Conservation (phyloP, 2,888 invertebrate species). For the Catonia carolina region DNA sequence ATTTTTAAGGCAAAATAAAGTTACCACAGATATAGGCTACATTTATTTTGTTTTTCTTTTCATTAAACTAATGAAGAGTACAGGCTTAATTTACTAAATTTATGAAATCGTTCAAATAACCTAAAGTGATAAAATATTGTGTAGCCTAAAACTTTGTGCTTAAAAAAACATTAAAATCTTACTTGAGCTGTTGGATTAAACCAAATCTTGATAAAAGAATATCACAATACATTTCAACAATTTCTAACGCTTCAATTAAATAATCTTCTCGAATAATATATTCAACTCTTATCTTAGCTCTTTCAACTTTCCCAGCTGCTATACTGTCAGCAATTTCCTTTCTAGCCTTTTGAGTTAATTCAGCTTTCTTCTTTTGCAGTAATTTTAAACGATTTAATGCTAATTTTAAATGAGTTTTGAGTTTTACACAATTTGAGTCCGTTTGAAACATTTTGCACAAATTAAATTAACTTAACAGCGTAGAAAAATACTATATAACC, state of each 20-base stretch:
- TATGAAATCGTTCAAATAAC: no score
- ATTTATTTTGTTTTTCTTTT: no score
- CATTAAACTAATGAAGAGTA: no score
- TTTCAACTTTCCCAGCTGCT: conserved; percentile 71
- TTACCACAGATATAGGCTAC: no score
- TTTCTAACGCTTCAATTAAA: conserved; percentile 97
- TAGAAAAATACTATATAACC: no score
- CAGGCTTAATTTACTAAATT: no score
- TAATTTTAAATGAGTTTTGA: conserved; percentile 92
- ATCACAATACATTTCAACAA: conserved; percentile 99
- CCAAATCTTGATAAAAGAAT: conserved; percentile 92
- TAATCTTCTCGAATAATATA: conserved; percentile 99
- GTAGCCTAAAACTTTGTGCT: no score
- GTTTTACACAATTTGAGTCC: conserved; percentile 87
- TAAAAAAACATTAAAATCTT: conserved; percentile 42
- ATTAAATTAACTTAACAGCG: no score
- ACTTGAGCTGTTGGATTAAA: conserved; percentile 93
- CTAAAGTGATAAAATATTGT: no score
- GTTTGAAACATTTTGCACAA: conserved; percentile 88
- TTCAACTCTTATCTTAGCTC: conserved; percentile 95
- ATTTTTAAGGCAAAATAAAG: no score
- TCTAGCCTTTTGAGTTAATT: conserved; percentile 89
- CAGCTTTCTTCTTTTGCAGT: conserved; percentile 95
- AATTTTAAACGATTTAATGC: conserved; percentile 90
- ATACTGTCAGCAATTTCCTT: conserved; percentile 98